Base-by-base conservation (phyloP, 2,113 vertebrate genomes). In the Pomatostomus ruficeps region DNA sequence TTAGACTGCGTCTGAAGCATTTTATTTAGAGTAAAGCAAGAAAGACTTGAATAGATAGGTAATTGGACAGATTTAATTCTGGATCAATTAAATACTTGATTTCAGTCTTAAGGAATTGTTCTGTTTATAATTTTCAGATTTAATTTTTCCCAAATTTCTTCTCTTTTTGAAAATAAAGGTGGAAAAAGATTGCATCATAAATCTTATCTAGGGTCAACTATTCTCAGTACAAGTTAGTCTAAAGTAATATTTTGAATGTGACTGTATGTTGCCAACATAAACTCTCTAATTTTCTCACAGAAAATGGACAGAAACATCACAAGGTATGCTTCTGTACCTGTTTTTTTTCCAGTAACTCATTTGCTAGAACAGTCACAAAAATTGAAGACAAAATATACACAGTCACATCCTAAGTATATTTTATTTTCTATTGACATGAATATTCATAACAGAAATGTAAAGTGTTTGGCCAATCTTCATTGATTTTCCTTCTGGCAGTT, bases 141-240 rank as follows among this genome's bases (percentile, higher is more conserved):
- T 54, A 63, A 17, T 40, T 65, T 71, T 13, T 42, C 9, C 10
- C 12, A 42, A 24, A 20, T 55, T 54, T 15, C 2, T 45, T 68
- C 7, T 48, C 0, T 1, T 91, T 82, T 85, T 58, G 17, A 78
- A 78, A 89, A 61, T 10, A 55, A 55, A 62, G 14, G 11, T 49
- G 11, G 6, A 52, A 57, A 65, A 89, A 43, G 2, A 26, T 20
- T 66, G 1, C 2, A 49, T 49, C 23, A 29, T 11, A 26, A 81
- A 38, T 4, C 2, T 42, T 38, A 26, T 1, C 1, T 68, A 9
- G 1, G 1, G 3, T 68, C 26, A 77, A 1, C 13, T 55, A 12
- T 13, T 8, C 9, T 72, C 12, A 24, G 16, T 18, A 13, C 2
- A 35, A 57, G 2, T 52, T 48, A 38, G 12, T 73, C 3, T 17